phyloP scores from a whole-genome alignment of 2,888 invertebrate species.

The Cactoblastis cactorum region DNA sequence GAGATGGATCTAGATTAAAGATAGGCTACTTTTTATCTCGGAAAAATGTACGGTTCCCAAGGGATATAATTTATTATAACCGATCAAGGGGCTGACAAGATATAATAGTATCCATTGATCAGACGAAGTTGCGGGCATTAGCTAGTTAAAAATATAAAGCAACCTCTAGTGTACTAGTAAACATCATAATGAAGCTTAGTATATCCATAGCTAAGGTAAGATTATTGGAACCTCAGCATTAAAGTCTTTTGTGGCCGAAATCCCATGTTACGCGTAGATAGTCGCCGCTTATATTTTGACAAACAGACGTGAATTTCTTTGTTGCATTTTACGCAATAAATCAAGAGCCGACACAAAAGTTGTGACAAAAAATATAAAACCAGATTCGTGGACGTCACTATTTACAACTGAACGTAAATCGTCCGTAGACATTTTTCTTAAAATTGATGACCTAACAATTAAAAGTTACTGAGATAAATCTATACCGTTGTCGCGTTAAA shows the following conservation, averaged over 20 bases:
- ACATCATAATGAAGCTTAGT: no score
- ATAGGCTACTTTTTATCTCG: no score
- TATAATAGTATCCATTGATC: no score
- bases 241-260: conserved; percentile 37
- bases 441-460: not conserved
- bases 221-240: no score
- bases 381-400: conserved; percentile 43
- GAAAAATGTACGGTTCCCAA: no score
- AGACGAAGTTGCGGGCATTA: no score
- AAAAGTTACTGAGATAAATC: not conserved
- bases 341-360: conserved; percentile 60
- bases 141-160: no score
- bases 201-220: no score
- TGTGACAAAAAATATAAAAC: conserved; percentile 37
- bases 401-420: conserved; percentile 22
- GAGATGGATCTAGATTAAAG: no score
- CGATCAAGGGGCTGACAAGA: no score
- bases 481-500: not conserved
- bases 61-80: no score
- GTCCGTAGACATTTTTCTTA: not conserved
- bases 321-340: conserved; percentile 65
- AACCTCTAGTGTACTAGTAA: no score
- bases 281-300: conserved; percentile 70
- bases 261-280: conserved; percentile 63
- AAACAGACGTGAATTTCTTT: conserved; percentile 61